Percentiles rank a stretch among this genome's conserved stretches.
Evolutionary conservation across 2,888 invertebrate genomes (phyloP).

Genomic region (Mellilla xanthometata): DNA sequence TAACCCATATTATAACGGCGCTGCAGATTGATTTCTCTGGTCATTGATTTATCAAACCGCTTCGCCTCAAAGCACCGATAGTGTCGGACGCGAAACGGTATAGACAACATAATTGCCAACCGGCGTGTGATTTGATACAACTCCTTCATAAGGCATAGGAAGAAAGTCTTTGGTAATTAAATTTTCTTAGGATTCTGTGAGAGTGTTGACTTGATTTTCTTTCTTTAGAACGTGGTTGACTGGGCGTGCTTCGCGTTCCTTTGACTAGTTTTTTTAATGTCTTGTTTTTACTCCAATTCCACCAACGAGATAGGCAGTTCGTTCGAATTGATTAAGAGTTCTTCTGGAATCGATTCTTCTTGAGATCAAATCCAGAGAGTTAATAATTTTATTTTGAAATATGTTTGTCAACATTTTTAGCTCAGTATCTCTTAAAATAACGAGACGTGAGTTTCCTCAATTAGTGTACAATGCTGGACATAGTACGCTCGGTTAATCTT

Average conservation of each 20-base stretch:
- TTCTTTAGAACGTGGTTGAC: background rate
- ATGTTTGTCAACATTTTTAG: no score
- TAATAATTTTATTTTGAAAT: no score
- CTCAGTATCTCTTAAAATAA: no score
- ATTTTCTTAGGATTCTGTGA: conserved; percentile 21
- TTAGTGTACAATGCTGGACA: conserved; percentile 29
- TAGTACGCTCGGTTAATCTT: no score
- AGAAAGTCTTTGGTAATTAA: conserved; percentile 22
- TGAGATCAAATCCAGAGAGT: no score
- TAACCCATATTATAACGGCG: conserved; percentile 68
- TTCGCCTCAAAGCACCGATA: conserved; percentile 18
- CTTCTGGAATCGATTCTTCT: no score
- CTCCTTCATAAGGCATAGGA: conserved; percentile 15
- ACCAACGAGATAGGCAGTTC: no score
- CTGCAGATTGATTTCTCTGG: conserved; percentile 25
- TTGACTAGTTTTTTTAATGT: no score
- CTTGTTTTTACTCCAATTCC: no score
- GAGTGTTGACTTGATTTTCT: conserved; percentile 10
- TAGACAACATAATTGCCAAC: conserved; percentile 6
- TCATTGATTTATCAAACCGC: conserved; percentile 28
- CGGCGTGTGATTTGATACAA: conserved; percentile 4
- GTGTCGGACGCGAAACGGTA: conserved; percentile 8
- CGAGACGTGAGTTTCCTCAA: conserved; percentile 35
- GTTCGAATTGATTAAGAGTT: no score
- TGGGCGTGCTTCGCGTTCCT: no score